These are phyloP conservation scores for Conus canariensis DNA, from an alignment of 2,888 invertebrate species.

Conservation along the genomic window DNA sequence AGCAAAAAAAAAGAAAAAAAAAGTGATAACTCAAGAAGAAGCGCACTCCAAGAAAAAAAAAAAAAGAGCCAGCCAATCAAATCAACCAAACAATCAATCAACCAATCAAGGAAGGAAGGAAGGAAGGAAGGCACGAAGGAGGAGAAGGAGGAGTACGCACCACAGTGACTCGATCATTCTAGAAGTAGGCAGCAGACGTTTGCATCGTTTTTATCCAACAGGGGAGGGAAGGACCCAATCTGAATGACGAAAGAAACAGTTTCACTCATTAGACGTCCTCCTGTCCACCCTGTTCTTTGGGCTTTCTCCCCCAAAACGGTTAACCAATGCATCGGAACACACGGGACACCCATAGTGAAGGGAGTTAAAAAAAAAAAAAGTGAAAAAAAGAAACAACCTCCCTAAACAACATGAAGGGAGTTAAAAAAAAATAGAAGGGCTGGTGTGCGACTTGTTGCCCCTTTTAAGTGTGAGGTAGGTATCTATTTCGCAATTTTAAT, in stretches of 20 bases:
- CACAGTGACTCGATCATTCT: constrained; percentile 54
- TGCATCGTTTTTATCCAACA: constrained; percentile 44
- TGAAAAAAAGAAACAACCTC: no score
- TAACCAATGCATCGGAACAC: not conserved
- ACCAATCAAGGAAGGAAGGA: not conserved
- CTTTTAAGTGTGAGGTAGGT: no score
- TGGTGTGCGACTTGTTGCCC: no score
- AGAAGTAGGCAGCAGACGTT: constrained; percentile 36
- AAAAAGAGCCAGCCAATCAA: not conserved
- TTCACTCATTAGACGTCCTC: constrained; percentile 37
- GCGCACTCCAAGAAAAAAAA: not conserved
- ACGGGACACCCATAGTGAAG: no score
- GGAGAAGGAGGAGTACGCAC: constrained; percentile 44
- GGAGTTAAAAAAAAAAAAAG: no score
- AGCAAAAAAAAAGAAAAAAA: no score
- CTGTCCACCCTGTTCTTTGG: not conserved
- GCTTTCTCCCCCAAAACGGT: not conserved
- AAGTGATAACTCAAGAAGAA: not conserved
- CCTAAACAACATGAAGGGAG: no score
- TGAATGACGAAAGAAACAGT: constrained; percentile 44
- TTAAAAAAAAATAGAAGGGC: no score
- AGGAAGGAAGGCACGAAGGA: constrained; percentile 13
- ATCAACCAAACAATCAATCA: not conserved
- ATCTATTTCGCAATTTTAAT: no score
- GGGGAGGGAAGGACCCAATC: constrained; percentile 30